phyloP scores from a whole-genome alignment of 2,113 vertebrate species.

The Chamaea fasciata region DNA sequence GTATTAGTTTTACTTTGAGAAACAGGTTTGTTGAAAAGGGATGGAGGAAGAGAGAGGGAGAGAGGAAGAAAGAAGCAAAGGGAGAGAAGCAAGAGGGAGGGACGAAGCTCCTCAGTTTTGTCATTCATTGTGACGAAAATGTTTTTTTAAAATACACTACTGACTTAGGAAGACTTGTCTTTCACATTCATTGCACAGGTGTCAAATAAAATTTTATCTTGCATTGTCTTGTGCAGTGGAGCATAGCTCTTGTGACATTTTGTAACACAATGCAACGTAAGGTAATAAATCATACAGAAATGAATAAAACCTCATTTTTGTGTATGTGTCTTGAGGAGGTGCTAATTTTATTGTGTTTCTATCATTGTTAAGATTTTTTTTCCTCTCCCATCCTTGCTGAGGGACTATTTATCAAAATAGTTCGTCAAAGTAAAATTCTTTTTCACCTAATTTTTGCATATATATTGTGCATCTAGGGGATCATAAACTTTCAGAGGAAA shows the following conservation, averaged over 20 bases:
- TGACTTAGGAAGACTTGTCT: slow-evolving; percentile 32
- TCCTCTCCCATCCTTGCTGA: neutral
- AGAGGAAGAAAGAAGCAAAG: neutral
- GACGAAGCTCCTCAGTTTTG: neutral
- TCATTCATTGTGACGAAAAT: neutral
- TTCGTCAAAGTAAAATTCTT: neutral
- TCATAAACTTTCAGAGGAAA: neutral
- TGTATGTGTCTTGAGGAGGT: neutral
- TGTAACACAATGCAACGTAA: slow-evolving; percentile 12
- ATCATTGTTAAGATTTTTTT: neutral
- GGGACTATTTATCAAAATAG: neutral
- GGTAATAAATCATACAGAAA: slow-evolving; percentile 50
- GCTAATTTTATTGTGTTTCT: neutral
- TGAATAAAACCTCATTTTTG: neutral
- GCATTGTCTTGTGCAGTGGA: slow-evolving; percentile 4
- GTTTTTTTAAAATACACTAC: slow-evolving; percentile 2
- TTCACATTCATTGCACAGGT: slow-evolving; percentile 52
- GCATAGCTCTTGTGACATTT: slow-evolving; percentile 44
- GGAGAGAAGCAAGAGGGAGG: neutral
- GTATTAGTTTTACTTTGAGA: neutral
- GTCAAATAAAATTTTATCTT: slow-evolving; percentile 43
- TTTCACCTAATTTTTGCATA: neutral
- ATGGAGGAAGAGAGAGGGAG: neutral
- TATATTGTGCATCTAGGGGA: neutral
- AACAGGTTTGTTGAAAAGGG: neutral